Conservation (phyloP, 2,797 vertebrate genomes). For the Lutjanus campechanus region DNA sequence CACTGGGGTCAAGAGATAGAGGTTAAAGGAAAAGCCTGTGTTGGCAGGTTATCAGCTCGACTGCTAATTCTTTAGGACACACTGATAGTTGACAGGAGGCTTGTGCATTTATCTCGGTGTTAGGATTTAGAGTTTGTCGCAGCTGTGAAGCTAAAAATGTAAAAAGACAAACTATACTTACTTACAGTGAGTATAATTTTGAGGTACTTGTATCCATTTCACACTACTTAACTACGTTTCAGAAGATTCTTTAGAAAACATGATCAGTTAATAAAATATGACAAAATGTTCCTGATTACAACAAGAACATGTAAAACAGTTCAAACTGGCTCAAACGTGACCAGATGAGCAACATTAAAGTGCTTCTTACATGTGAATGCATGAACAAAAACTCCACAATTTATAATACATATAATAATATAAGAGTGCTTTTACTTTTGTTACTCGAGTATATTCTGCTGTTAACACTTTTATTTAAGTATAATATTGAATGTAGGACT, state of each 20-base stretch:
- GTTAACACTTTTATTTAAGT: background rate
- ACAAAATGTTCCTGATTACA: too few species aligned
- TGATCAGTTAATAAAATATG: background rate
- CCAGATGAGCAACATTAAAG: too few species aligned
- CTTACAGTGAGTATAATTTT: background rate
- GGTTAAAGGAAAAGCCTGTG: background rate
- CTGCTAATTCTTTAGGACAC: background rate
- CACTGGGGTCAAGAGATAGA: constrained; percentile 16
- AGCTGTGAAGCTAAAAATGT: background rate
- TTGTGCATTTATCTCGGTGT: background rate
- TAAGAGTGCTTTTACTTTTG: background rate
- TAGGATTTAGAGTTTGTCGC: background rate
- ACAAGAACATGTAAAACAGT: background rate
- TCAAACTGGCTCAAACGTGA: too few species aligned
- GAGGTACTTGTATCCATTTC: background rate
- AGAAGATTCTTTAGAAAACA: background rate
- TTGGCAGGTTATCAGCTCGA: constrained; percentile 1
- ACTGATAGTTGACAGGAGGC: background rate
- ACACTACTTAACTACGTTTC: background rate
- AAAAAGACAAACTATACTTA: background rate
- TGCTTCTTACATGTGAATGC: background rate
- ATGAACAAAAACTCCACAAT: background rate
- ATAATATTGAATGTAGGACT: background rate
- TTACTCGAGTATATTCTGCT: too few species aligned
- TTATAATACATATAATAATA: background rate